phyloP scores from a whole-genome alignment of 2,113 vertebrate genomes.

The Embiotoca jacksoni region DNA sequence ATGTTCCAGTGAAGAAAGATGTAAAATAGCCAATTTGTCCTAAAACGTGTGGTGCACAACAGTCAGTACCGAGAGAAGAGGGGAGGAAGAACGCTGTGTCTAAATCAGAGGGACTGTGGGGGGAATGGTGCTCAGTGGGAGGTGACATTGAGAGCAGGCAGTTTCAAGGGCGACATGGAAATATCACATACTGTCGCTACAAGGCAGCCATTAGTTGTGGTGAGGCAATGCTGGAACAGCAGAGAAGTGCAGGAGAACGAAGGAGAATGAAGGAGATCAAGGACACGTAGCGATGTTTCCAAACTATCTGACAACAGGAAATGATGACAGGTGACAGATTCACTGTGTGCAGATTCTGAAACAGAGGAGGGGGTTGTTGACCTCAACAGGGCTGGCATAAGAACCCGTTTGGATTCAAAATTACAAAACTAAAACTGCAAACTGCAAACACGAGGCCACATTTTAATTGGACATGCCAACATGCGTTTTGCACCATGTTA shows the following conservation, averaged over 20 bases:
- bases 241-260: constrained; percentile 36
- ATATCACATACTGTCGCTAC: constrained; percentile 60
- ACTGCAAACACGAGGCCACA: neutral
- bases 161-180: constrained; percentile 75
- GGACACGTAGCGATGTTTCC: constrained; percentile 33
- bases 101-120: constrained; percentile 33
- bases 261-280: constrained; percentile 44
- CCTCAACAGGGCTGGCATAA: neutral
- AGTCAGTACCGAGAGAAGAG: neutral
- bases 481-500: too few species aligned
- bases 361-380: constrained; percentile 11
- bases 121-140: constrained; percentile 38
- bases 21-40: constrained; percentile 52
- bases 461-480: too few species aligned
- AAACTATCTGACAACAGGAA: constrained; percentile 27
- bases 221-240: constrained; percentile 12
- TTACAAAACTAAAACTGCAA: too few species aligned
- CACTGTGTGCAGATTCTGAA: neutral
- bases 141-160: constrained; percentile 63
- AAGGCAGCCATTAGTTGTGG: constrained; percentile 35
- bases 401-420: too few species aligned
- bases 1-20: constrained; percentile 27
- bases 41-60: constrained; percentile 7
- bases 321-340: constrained; percentile 33
- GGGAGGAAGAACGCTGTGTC: constrained; percentile 17